A percentile compares a stretch with the other conserved stretches of the same genome.
Evolutionary conservation across 2,888 invertebrate genomes (phyloP).

Genomic region (Electrophaes corylata): DNA sequence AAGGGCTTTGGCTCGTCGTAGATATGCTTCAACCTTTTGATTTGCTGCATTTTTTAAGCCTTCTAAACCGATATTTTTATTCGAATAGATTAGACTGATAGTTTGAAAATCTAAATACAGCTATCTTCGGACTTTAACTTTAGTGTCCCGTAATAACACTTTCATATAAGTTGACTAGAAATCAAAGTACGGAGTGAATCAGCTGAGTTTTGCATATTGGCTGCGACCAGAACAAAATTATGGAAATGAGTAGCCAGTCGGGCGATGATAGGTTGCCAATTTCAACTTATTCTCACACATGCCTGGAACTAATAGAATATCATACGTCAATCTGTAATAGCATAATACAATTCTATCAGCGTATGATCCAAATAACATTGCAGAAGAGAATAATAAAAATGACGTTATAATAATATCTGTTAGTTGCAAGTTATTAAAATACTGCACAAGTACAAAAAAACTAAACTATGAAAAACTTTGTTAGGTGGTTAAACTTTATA

Average conservation of each 20-base stretch:
- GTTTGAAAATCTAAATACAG: not conserved
- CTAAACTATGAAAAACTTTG: no score
- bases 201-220: slow-evolving; percentile 7
- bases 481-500: no score
- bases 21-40: not conserved
- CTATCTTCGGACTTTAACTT: not conserved
- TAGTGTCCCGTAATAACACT: not conserved
- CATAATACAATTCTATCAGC: not conserved
- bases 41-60: not conserved
- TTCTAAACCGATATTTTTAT: not conserved
- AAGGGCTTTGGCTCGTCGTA: no score
- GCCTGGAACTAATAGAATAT: slow-evolving; percentile 17
- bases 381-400: not conserved
- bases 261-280: slow-evolving; percentile 30
- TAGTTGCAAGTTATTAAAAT: no score
- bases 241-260: slow-evolving; percentile 33
- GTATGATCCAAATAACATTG: not conserved
- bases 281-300: slow-evolving; percentile 27
- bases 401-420: no score
- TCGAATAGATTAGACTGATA: not conserved
- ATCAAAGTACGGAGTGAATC: not conserved
- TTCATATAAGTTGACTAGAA: not conserved
- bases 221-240: slow-evolving; percentile 18
- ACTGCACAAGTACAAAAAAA: no score
- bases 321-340: slow-evolving; percentile 2